A percentile compares a stretch with the other conserved stretches of the same genome.
Conservation (phyloP, 2,797 vertebrate species). For the Anabas testudineus region DNA sequence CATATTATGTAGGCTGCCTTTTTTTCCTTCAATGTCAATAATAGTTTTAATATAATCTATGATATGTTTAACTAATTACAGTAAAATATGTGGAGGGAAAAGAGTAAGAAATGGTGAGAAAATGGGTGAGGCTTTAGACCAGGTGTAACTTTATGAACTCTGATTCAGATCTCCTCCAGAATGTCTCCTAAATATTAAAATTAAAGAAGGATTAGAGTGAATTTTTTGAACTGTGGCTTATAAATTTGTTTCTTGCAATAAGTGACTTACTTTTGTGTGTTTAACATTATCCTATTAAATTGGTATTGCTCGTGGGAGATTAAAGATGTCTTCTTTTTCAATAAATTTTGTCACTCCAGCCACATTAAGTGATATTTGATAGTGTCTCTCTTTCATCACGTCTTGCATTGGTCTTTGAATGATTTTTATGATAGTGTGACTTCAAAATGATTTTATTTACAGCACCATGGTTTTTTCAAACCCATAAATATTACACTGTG, state of each 20-base stretch:
- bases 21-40: constrained; percentile 18
- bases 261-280: constrained; percentile 29
- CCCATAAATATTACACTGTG: constrained; percentile 65
- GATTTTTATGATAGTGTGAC: constrained; percentile 44
- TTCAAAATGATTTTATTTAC: constrained; percentile 51
- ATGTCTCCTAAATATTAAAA: constrained; percentile 19
- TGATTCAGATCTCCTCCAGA: constrained; percentile 22
- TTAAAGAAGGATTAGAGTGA: constrained; percentile 6
- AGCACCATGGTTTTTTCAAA: constrained; percentile 31
- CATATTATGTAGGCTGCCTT: not conserved
- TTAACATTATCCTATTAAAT: constrained; percentile 52
- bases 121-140: constrained; percentile 24
- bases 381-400: constrained; percentile 49
- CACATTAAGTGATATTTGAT: constrained; percentile 42
- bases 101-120: not conserved
- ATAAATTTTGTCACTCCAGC: constrained; percentile 40
- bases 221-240: constrained; percentile 17
- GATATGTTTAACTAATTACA: constrained; percentile 21
- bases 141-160: constrained; percentile 43
- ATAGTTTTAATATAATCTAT: not conserved
- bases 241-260: constrained; percentile 39
- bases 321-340: constrained; percentile 20
- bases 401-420: constrained; percentile 28
- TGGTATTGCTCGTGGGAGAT: constrained; percentile 24
- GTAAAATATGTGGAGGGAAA: constrained; percentile 2